Evolutionary conservation across 2,113 vertebrate species (phyloP), one percentile per base, ranked within the genome.

Genomic region (Mungos mungo): DNA sequence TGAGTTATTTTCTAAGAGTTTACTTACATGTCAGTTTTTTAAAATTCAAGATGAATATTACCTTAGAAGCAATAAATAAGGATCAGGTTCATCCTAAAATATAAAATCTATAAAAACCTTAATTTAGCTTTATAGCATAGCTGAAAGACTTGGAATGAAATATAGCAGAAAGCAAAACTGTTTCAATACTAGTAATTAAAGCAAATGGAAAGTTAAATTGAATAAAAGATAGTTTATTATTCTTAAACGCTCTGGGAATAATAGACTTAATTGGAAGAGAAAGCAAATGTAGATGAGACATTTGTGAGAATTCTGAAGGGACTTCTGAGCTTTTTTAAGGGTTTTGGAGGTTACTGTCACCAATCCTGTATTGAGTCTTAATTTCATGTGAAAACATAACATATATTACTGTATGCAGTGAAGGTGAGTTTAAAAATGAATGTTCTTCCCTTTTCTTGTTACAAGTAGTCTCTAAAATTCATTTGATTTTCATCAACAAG

Each of bases 141-240:
- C 52, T 95, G 54, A 95, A 94, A 94, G 65, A 83, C 68, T 95
- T 82, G 52, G 41, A 92, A 68, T 96, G 72, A 97, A 97, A 83
- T 91, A 47, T 50, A 83, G 27, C 52, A 80, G 66, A 72, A 94
- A 90, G 60, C 71, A 76, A 94, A 96, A 80, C 41, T 90, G 33
- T 95, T 97, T 90, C 81, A 41, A 57, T 66, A 65, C 50, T 83
- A 63, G 47, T 80, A 88, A 97, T 95, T 95, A 88, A 95, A 94
- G 69, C 82, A 95, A 96, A 96, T 90, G 54, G n/a, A 86, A 96
- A 95, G 71, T 84, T 76, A 94, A 92, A 77, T 81, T 57, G 79
- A 95, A 94, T 82, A 82, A 96, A 95, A 86, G 45, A 71, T 60
- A 68, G 52, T 69, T 86, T 79, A 68, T 86, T 94, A 72, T 86